phyloP scores from a whole-genome alignment of 2,113 vertebrate genomes.

The Chionis minor region DNA sequence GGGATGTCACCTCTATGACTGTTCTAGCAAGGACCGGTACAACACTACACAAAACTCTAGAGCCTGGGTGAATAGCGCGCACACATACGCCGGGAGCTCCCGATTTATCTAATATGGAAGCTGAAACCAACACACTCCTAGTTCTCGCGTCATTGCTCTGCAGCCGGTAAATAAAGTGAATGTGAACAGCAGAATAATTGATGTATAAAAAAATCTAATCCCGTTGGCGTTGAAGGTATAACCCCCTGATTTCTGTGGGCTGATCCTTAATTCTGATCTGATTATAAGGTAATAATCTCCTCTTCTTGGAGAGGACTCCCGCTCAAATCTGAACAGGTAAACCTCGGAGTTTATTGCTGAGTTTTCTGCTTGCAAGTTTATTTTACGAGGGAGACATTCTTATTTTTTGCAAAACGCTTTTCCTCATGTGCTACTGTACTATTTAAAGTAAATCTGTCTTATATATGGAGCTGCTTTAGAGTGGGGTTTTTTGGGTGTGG shows the following conservation, averaged over 20 bases:
- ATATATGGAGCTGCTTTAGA: background rate
- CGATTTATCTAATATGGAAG: background rate
- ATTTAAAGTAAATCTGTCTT: background rate
- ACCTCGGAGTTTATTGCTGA: background rate
- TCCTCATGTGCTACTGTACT: background rate
- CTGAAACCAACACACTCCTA: background rate
- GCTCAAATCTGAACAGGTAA: background rate
- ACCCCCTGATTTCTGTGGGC: background rate
- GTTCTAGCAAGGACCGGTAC: background rate
- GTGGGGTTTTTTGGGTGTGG: background rate
- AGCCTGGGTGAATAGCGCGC: background rate
- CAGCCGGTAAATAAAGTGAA: background rate
- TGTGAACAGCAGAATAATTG: background rate
- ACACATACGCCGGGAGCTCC: fast-evolving
- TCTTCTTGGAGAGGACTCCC: background rate
- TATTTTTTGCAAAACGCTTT: background rate
- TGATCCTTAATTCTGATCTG: background rate
- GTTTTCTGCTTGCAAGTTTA: background rate
- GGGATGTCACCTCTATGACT: background rate
- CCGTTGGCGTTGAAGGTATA: background rate
- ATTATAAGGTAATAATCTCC: background rate
- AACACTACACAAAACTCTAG: background rate
- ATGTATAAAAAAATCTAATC: background rate
- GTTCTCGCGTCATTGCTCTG: background rate
- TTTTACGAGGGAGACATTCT: background rate